Conservation (phyloP, 2,888 invertebrate genomes). For the Sarcophaga rosellei region DNA sequence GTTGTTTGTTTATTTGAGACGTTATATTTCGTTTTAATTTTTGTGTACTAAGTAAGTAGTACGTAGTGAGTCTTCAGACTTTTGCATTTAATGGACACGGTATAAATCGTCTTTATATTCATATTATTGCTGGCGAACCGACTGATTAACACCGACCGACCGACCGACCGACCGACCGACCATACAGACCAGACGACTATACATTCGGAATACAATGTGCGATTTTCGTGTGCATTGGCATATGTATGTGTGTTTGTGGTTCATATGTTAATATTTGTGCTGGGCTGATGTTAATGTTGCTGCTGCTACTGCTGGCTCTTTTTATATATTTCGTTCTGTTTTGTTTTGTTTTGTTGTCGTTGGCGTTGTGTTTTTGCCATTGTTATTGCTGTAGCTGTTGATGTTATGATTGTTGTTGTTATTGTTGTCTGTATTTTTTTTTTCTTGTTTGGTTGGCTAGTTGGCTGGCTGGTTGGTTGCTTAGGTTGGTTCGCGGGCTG, state of each 20-base stretch:
- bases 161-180: not conserved
- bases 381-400: conserved; percentile 23
- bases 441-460: conserved; percentile 60
- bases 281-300: conserved; percentile 64
- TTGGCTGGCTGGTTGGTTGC: conserved; percentile 30
- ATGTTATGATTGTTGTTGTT: conserved; percentile 42
- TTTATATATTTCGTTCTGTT: not conserved
- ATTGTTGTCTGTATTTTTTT: conserved; percentile 56
- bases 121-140: conserved; percentile 35
- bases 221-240: not conserved
- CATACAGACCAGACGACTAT: not conserved
- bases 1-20: conserved; percentile 58
- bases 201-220: not conserved
- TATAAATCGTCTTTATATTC: conserved; percentile 52
- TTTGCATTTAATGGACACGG: conserved; percentile 65
- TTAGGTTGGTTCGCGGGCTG: conserved; percentile 28
- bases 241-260: conserved; percentile 39
- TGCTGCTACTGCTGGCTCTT: conserved; percentile 50
- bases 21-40: conserved; percentile 54
- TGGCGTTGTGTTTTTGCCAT: not conserved
- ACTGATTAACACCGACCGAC: not conserved
- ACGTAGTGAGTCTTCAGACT: conserved; percentile 61
- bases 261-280: conserved; percentile 57
- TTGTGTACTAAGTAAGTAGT: conserved; percentile 25
- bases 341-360: not conserved